Evolutionary conservation across 2,888 invertebrate genomes (phyloP).

Genomic region (Lithophane leautieri): DNA sequence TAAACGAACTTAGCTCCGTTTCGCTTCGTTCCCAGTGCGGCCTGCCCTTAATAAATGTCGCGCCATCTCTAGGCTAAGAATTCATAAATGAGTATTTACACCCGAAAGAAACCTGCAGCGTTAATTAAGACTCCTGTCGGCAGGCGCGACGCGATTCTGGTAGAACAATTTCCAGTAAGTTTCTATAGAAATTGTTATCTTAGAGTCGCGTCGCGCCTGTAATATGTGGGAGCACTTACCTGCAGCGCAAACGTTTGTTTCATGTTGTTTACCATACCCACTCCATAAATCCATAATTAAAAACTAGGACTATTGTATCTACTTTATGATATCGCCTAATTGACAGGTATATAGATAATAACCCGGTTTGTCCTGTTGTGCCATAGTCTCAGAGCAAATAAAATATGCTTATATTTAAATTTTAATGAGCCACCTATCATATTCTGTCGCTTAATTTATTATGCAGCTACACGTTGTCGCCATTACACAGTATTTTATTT

Average conservation of each 20-base stretch:
- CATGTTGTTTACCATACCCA: background rate
- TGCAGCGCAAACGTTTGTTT: background rate
- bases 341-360: conserved; percentile 59
- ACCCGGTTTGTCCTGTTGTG: conserved; percentile 46
- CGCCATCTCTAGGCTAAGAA: background rate
- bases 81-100: background rate
- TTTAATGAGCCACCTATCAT: conserved; percentile 69
- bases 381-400: conserved; percentile 49
- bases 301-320: conserved; percentile 18
- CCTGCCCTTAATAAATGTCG: too few species aligned
- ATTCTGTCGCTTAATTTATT: conserved; percentile 55
- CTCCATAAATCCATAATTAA: conserved; percentile 21
- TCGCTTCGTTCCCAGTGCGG: too few species aligned
- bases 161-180: too few species aligned
- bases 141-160: too few species aligned
- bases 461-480: conserved; percentile 47
- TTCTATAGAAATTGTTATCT: too few species aligned
- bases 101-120: background rate
- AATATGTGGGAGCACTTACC: too few species aligned
- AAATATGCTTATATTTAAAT: conserved; percentile 68
- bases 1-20: too few species aligned
- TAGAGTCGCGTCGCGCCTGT: too few species aligned
- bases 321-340: conserved; percentile 47
- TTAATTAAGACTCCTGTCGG: too few species aligned
- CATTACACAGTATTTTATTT: conserved; percentile 39